Base-by-base conservation (phyloP, 2,888 invertebrate genomes). In the Pherbina coryleti region DNA sequence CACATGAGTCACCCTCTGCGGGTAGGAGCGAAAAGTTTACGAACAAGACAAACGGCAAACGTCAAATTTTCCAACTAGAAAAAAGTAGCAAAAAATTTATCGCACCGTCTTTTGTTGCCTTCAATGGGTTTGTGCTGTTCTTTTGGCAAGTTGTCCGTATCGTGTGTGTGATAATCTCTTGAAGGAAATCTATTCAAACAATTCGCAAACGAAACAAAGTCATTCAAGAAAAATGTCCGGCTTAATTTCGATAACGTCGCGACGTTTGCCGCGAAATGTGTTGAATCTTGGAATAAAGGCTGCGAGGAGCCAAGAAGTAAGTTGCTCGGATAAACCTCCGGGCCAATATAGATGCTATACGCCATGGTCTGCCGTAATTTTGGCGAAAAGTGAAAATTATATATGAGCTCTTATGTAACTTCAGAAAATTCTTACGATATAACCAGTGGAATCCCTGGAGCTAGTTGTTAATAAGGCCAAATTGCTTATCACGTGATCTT, bases 181-280 rank as follows among this genome's bases (percentile, higher is more conserved):
- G 53, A 28, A 75, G 11, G 28, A 22, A 51, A 37, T 51, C 22
- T 28, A n/a, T 64, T 67, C 7, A 75, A 75, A 55, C 53, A 53
- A 51, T 55, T 67, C 57, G 51, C 64, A n/a, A 75, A 53, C 75
- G 55, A 75, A 67, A 67, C 14, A 67, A 75, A 67, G 28, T 49
- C 22, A 34, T 57, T 31, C 34, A 22, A 67, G 53, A 60, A 64
- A 69, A 51, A 91, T 91, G 91, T 90, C 91, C 85, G 90, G 90
- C 80, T 88, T 92, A 88, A 88, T 92, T 82, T 90, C 90, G 76
- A 85, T 91, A 83, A 89, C 91, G 81, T 88, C 90, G 82, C 90
- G 91, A 81, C 90, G 88, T 84, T 82, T 91, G 84, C 90, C 90
- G 81, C 89, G 90, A 79, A 83, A 85, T 88, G 83, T 87, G 79